Conservation (phyloP, 2,797 vertebrate genomes). For the Moxostoma hubbsi region DNA sequence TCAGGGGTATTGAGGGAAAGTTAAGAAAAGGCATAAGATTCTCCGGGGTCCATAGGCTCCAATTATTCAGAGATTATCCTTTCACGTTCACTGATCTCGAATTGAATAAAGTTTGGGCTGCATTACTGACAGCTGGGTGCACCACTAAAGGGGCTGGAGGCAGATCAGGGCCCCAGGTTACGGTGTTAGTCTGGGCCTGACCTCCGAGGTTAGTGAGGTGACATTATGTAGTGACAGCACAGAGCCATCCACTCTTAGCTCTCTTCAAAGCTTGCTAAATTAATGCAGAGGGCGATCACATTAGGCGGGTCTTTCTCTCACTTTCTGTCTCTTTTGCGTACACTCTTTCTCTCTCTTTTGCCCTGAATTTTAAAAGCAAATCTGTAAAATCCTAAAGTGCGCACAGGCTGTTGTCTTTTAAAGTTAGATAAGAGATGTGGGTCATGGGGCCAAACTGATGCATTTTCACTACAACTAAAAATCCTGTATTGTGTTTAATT, state of each 20-base stretch:
- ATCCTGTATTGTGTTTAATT: too few species aligned
- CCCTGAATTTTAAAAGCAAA: constrained; percentile 63
- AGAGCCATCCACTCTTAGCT: constrained; percentile 75
- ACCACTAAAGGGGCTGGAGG: constrained; percentile 83
- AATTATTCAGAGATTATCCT: constrained; percentile 98
- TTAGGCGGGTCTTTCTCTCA: constrained; percentile 67
- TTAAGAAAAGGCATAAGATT: constrained; percentile 81
- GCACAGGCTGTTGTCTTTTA: constrained; percentile 68
- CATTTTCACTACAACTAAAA: not conserved
- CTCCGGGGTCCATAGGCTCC: constrained; percentile 86
- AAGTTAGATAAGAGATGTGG: constrained; percentile 62
- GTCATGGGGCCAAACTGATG: constrained; percentile 68
- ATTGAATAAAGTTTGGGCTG: constrained; percentile 88
- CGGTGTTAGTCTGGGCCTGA: constrained; percentile 85
- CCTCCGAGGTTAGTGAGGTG: constrained; percentile 83
- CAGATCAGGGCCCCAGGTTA: constrained; percentile 85
- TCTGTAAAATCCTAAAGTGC: constrained; percentile 62
- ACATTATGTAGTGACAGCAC: constrained; percentile 81
- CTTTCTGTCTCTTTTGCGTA: constrained; percentile 56
- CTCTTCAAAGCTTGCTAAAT: constrained; percentile 69
- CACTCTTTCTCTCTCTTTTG: constrained; percentile 53
- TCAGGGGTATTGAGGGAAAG: constrained; percentile 70
- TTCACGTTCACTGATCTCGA: constrained; percentile 85
- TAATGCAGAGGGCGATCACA: constrained; percentile 83
- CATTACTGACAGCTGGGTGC: constrained; percentile 89